Evolutionary conservation across 2,888 invertebrate species (phyloP).

Genomic region (Drosophila mayaguana): DNA sequence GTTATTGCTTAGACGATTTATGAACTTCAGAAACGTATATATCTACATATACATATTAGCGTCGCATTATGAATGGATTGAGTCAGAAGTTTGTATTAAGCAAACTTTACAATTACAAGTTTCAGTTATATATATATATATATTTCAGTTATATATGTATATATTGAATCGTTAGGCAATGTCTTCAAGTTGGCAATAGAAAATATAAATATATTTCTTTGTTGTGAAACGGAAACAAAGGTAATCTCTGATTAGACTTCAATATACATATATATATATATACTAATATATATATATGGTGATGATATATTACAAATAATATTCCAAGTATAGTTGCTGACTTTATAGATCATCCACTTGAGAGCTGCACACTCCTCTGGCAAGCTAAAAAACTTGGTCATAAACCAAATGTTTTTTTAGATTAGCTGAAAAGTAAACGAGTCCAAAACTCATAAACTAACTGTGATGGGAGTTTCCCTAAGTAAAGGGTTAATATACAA

Average conservation of each 20-base stretch:
- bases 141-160: neutral
- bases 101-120: neutral
- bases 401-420: constrained; percentile 11
- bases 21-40: constrained; percentile 4
- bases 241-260: constrained; percentile 1
- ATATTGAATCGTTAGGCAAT: neutral
- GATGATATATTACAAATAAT: neutral
- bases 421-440: constrained; percentile 24
- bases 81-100: constrained; percentile 48
- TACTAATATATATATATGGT: neutral
- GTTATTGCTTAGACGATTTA: constrained; percentile 24
- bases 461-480: neutral
- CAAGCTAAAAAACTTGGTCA: constrained; percentile 9
- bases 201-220: constrained; percentile 10
- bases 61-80: constrained; percentile 52
- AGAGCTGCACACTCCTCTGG: constrained; percentile 42
- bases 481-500: no score
- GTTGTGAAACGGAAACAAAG: constrained; percentile 7
- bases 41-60: neutral
- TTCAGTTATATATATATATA: neutral
- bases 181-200: neutral
- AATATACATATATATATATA: neutral
- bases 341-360: constrained; percentile 13
- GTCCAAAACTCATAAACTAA: neutral
- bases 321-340: constrained; percentile 6